phyloP scores from a whole-genome alignment of 2,113 vertebrate species.

The Brachypteracias leptosomus region DNA sequence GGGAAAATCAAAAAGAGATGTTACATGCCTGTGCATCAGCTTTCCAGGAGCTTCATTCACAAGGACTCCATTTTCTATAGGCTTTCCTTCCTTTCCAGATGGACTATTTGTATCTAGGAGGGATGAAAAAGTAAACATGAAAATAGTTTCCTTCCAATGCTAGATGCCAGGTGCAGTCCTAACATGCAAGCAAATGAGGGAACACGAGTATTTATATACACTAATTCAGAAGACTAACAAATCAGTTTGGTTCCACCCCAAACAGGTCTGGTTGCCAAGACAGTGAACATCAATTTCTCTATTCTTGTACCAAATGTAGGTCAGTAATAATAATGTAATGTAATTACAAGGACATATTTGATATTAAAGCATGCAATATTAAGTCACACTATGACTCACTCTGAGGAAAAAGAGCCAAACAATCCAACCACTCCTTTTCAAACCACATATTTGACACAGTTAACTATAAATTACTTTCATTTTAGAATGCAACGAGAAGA shows the following conservation, averaged over 20 bases:
- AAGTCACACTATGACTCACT: neutral
- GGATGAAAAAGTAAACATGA: neutral
- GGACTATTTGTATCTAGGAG: constrained; percentile 43
- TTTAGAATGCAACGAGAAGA: neutral
- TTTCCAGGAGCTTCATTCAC: constrained; percentile 48
- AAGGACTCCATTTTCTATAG: constrained; percentile 79
- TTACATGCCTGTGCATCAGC: constrained; percentile 62
- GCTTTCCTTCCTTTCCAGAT: constrained; percentile 70
- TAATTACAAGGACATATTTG: neutral
- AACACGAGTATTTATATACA: neutral
- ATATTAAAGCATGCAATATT: neutral
- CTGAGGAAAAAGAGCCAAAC: neutral
- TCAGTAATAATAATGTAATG: neutral
- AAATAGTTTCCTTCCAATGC: neutral
- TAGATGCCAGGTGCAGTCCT: neutral
- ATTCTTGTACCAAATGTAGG: neutral
- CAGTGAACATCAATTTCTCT: neutral
- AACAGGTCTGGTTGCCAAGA: neutral
- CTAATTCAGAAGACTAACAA: neutral
- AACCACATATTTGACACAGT: neutral
- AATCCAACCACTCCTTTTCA: neutral
- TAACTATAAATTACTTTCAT: neutral
- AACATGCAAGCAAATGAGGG: neutral
- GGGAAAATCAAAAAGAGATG: neutral
- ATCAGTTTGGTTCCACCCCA: neutral